phyloP scores from a whole-genome alignment of 1,140 invertebrate genomes.

The Heliconius himera region DNA sequence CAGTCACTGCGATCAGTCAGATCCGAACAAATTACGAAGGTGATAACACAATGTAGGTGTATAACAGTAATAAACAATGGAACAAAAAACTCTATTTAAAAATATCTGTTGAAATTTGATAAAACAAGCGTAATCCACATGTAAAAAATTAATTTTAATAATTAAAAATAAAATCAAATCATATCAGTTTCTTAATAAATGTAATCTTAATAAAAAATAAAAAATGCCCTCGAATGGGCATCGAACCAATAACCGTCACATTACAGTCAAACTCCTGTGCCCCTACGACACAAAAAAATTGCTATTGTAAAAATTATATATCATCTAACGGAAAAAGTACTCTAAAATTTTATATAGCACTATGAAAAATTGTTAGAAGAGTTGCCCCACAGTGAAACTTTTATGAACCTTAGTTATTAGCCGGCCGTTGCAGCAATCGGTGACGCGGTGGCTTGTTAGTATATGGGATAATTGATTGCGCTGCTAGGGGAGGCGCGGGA shows the following conservation, averaged over 20 bases:
- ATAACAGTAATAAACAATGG: no score
- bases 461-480: slow-evolving; percentile 27
- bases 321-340: not conserved
- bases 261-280: no score
- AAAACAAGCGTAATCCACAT: not conserved
- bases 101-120: not conserved
- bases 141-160: not conserved
- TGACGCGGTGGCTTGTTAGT: slow-evolving; percentile 28
- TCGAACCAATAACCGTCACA: no score
- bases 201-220: no score
- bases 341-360: slow-evolving; percentile 13
- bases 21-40: no score
- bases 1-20: no score
- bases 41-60: no score
- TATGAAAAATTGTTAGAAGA: slow-evolving; percentile 20
- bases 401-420: slow-evolving; percentile 24
- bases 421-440: slow-evolving; percentile 19
- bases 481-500: not conserved
- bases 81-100: not conserved
- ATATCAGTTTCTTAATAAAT: not conserved
- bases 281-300: no score
- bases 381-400: slow-evolving; percentile 15
- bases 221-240: no score
- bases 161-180: not conserved
- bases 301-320: not conserved